Percentiles rank a stretch among this genome's conserved stretches.
phyloP scores from a whole-genome alignment of 2,113 vertebrate genomes.

The Cochlearius cochlearius region DNA sequence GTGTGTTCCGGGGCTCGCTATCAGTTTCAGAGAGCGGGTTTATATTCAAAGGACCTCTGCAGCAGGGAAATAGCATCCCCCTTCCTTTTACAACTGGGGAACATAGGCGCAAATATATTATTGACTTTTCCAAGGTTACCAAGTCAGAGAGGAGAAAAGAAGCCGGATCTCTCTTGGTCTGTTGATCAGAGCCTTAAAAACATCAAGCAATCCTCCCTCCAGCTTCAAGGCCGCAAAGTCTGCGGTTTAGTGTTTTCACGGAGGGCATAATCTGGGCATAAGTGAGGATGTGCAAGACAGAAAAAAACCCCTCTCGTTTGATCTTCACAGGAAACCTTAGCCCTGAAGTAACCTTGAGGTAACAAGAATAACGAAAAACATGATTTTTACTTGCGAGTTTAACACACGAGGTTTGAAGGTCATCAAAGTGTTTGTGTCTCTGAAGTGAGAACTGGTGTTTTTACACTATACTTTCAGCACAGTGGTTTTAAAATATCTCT shows the following conservation, averaged over 20 bases:
- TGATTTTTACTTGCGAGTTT: slow-evolving; percentile 38
- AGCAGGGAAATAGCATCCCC: background rate
- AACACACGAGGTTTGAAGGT: slow-evolving; percentile 36
- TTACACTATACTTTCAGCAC: slow-evolving; percentile 4
- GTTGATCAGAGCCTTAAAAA: slow-evolving; percentile 43
- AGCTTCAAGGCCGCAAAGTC: slow-evolving; percentile 17
- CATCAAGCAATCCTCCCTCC: slow-evolving; percentile 18
- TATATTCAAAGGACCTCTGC: background rate
- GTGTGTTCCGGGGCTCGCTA: fast-evolving
- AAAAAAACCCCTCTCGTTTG: background rate
- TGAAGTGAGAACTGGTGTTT: slow-evolving; percentile 37
- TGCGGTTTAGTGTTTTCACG: background rate
- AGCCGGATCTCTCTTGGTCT: slow-evolving; percentile 7
- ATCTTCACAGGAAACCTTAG: slow-evolving; percentile 39
- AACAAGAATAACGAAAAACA: slow-evolving; percentile 46
- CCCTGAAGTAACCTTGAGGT: slow-evolving; percentile 34
- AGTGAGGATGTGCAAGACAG: background rate
- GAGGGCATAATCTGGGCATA: slow-evolving; percentile 1
- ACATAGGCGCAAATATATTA: background rate
- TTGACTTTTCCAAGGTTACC: slow-evolving; percentile 28
- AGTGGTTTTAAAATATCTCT: background rate
- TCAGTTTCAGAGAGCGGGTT: background rate
- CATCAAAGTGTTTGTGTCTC: slow-evolving; percentile 35
- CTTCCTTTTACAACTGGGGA: background rate
- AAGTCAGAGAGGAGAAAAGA: background rate